phyloP scores from a whole-genome alignment of 2,113 vertebrate genomes.

The Petrocephalus zakoni region DNA sequence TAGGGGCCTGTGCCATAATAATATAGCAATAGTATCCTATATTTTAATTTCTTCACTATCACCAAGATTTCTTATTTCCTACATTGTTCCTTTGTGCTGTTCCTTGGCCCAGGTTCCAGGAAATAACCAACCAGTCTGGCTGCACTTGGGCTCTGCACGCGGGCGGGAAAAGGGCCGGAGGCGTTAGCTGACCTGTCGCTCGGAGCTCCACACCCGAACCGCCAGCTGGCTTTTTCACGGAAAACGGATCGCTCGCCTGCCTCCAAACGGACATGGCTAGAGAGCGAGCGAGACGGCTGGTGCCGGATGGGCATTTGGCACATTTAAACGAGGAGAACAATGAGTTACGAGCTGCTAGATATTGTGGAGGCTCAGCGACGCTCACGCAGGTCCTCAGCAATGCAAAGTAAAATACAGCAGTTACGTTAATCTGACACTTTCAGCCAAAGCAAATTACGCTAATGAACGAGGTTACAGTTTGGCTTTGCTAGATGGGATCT shows the following conservation, averaged over 20 bases:
- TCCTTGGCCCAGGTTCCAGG: neutral
- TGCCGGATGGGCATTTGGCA: neutral
- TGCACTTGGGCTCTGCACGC: neutral
- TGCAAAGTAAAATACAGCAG: neutral
- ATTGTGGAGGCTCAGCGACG: neutral
- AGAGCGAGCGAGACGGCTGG: neutral
- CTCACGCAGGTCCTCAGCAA: neutral
- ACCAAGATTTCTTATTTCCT: neutral
- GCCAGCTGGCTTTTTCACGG: neutral
- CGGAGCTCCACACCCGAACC: neutral
- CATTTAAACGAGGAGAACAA: neutral
- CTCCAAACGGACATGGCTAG: neutral
- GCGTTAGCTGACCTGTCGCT: slow-evolving; percentile 1
- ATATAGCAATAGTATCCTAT: neutral
- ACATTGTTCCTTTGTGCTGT: neutral
- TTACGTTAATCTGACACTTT: neutral
- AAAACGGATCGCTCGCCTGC: neutral
- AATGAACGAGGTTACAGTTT: no score
- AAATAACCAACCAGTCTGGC: neutral
- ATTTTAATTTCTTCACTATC: neutral
- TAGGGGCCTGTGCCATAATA: neutral
- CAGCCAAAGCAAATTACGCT: no score
- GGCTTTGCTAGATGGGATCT: neutral
- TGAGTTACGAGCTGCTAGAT: neutral
- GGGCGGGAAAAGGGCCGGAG: neutral